Base-by-base conservation (phyloP, 2,113 vertebrate species). In the Pelvicachromis taeniatus region DNA sequence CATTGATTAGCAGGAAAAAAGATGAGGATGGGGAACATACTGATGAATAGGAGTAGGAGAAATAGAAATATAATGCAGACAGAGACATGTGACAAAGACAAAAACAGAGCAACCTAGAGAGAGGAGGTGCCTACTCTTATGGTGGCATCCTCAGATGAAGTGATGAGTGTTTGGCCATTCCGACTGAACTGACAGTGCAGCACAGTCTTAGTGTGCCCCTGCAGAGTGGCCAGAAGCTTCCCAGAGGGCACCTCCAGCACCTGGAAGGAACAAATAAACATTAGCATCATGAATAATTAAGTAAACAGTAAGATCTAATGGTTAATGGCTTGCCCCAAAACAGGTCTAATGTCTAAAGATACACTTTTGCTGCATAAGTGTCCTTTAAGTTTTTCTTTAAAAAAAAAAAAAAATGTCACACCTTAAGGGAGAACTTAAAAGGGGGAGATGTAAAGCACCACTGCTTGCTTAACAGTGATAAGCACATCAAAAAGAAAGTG, bases 131-230 rank as follows among this genome's bases (percentile, higher is more conserved):
- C 89, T 87, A 99, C 99, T 96, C 97, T 95, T 88, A 99, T 93
- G 68, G 95, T 95, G 75, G 97, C 87, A 56, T 99, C 97, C 89
- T 97, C 98, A 1, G 98, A 98, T 80, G 97, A 98, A 17, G 96
- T 97, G 95, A 99, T 91, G 3, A 99, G 96, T 0, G 90, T 97
- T 80, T 95, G 96, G 82, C 96, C 96, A 2, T 97, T 94, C 0
- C 89, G 88, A 63, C 96, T 96, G 93, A 99, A 99, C 81, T 82
- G 96, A 80, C 98, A 97, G 16, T 96, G 97, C 42, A 96, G 96
- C 23, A 99, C 97, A 0, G 97, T 93, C 84, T 88, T 95, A 11
- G 93, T 97, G 86, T 97, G 97, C 9, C 97, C 96, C 8, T 40
- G 83, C 23, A 91, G 92, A 31, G 93, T 95, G 3, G 94, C 95